Evolutionary conservation across 2,113 vertebrate species (phyloP).

Genomic region (Atractosteus spatula): DNA sequence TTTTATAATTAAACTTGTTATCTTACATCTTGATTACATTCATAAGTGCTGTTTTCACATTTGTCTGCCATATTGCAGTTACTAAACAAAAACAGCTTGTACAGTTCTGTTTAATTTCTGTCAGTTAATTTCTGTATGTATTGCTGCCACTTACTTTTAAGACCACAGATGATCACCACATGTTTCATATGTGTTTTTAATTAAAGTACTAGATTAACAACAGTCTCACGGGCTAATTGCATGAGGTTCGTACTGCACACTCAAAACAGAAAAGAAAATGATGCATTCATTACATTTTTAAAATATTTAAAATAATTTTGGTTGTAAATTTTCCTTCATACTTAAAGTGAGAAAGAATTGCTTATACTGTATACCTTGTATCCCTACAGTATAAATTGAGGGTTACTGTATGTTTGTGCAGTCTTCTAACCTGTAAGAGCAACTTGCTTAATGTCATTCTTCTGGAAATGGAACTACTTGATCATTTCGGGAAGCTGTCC

Average conservation of each 20-base stretch:
- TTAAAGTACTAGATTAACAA: background rate
- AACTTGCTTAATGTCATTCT: too few relatives aligned
- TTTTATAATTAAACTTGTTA: background rate
- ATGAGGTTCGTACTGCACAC: background rate
- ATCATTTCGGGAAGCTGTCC: too few relatives aligned
- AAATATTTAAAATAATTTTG: background rate
- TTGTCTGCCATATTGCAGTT: slow-evolving; percentile 1
- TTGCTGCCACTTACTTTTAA: background rate
- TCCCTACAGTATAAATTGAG: too few relatives aligned
- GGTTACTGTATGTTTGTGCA: too few relatives aligned
- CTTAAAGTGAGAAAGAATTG: too few relatives aligned
- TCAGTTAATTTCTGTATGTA: background rate
- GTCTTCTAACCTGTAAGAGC: too few relatives aligned
- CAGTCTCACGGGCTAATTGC: background rate
- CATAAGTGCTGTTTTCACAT: background rate
- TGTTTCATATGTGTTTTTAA: slow-evolving; percentile 3
- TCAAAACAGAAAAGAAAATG: background rate
- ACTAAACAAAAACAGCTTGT: background rate
- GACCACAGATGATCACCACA: slow-evolving; percentile 4
- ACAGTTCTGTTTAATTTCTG: background rate
- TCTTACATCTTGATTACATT: background rate
- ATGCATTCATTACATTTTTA: background rate
- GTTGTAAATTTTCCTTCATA: too few relatives aligned
- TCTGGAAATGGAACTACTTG: too few relatives aligned
- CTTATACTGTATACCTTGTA: too few relatives aligned